A percentile compares a stretch with the other conserved stretches of the same genome.
phyloP scores from a whole-genome alignment of 1,140 invertebrate species.

The silkworm (Bombyx mori) region DNA sequence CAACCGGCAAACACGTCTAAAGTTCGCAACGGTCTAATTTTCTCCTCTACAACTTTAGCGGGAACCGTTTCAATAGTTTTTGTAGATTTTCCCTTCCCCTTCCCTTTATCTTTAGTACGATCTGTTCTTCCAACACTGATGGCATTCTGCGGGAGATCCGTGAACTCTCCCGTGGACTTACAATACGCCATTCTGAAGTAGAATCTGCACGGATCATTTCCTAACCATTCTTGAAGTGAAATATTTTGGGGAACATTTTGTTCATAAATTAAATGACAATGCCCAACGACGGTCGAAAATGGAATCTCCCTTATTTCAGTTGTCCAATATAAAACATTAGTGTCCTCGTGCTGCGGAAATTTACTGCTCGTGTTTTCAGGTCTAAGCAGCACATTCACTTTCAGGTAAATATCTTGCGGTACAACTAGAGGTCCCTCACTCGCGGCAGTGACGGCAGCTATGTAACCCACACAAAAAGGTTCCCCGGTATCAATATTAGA shows the following conservation, averaged over 20 bases:
- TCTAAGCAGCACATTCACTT: conserved; percentile 81
- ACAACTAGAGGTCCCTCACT: conserved; percentile 67
- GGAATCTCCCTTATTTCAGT: conserved; percentile 76
- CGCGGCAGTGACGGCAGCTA: conserved; percentile 73
- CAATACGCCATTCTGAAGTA: conserved; percentile 84
- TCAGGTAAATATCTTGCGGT: conserved; percentile 76
- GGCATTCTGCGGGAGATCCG: conserved; percentile 75
- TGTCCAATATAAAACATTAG: conserved; percentile 85
- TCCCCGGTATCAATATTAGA: conserved; percentile 82
- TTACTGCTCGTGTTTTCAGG: conserved; percentile 83
- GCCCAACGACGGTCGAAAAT: conserved; percentile 53
- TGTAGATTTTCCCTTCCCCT: conserved; percentile 80
- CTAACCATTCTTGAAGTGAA: conserved; percentile 75
- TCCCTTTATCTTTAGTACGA: conserved; percentile 78
- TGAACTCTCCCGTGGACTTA: conserved; percentile 71
- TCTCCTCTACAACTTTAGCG: conserved; percentile 31
- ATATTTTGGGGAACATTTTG: conserved; percentile 55
- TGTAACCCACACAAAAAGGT: conserved; percentile 82
- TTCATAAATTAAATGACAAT: conserved; percentile 49
- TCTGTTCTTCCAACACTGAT: conserved; percentile 73
- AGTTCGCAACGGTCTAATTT: conserved; percentile 73
- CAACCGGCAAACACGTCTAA: conserved; percentile 94
- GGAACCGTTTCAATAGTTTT: conserved; percentile 43
- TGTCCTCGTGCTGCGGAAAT: conserved; percentile 75
- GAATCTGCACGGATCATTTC: conserved; percentile 78